These are phyloP conservation scores for Hestina assimilis DNA, from an alignment of 1,140 invertebrate species.

Conservation along the genomic window DNA sequence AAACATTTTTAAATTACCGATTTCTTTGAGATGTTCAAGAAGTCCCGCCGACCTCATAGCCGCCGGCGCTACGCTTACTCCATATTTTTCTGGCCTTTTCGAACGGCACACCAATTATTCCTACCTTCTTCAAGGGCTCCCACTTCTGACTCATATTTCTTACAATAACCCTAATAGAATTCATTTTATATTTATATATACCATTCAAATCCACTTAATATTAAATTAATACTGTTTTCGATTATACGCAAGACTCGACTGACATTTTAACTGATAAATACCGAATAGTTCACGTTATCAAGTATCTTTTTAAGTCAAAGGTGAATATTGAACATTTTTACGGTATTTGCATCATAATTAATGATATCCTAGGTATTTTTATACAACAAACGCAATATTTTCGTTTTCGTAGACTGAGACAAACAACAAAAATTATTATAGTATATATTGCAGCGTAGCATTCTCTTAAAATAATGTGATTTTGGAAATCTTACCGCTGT, in stretches of 20 bases:
- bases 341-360: neutral
- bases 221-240: conserved; percentile 4
- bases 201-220: neutral
- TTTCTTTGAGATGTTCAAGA: conserved; percentile 67
- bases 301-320: conserved; percentile 33
- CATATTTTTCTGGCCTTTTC: conserved; percentile 83
- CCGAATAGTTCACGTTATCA: conserved; percentile 24
- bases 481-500: no score
- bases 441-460: no score
- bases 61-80: conserved; percentile 81
- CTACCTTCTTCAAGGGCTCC: conserved; percentile 73
- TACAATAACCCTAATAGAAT: conserved; percentile 47
- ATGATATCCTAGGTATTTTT: neutral
- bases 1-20: conserved; percentile 55
- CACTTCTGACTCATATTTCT: conserved; percentile 58
- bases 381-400: no score
- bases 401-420: no score
- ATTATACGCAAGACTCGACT: conserved; percentile 2
- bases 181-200: conserved; percentile 49
- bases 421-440: neutral
- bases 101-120: conserved; percentile 86
- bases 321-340: conserved; percentile 11
- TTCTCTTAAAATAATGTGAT: no score
- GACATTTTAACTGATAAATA: conserved; percentile 16
- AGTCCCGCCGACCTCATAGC: conserved; percentile 76